Evolutionary conservation across 2,113 vertebrate species (phyloP), one percentile per base, ranked within the genome.

Genomic region (Seriola quinqueradiata): DNA sequence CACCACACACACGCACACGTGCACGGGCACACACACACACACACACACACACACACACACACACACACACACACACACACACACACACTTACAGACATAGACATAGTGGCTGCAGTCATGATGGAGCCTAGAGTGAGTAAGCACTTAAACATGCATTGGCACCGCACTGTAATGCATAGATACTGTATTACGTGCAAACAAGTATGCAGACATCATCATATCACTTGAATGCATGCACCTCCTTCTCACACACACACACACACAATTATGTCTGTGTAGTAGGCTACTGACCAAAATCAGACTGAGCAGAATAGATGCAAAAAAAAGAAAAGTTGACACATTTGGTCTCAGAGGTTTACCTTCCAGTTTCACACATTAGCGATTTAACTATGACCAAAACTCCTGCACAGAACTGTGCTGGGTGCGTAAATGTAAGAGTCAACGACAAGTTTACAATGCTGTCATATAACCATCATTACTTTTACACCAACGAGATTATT

Each of bases 1-100:
- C 68, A 34, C 25, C 50, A 65, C 76, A 63, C 50, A 65, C 76
- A 63, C 67, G 58, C 52, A 52, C 61, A 70, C 52, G 23, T 66
- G 28, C 28, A 71, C 46, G n/a, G 38, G 54, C 32, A 48, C 42
- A 8, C 46, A 44, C 54, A 10, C 19, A n/a, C 44, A 1, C 44
- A 28, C n/a, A 5, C 5, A 21, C 36, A 21, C 7, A 21, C 32
- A 34, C 66, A 44, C 12, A 38, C 79, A 69, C 44, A 32, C 34
- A 54, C 32, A 44, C 28, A 6, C 42, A 55, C 23, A 58, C 25
- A 52, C 25, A 36, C 7, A 38, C 32, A 34, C 66, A 65, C 12
- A 28, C 79, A 69, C 44, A 38, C 34, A 54, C 23, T 28, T n/a
- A 6, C 42, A 57, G 23, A 58, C 25, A 52, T 21, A 59, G 50